Conservation (phyloP, 1,140 invertebrate species). For the Chironomus tepperi region DNA sequence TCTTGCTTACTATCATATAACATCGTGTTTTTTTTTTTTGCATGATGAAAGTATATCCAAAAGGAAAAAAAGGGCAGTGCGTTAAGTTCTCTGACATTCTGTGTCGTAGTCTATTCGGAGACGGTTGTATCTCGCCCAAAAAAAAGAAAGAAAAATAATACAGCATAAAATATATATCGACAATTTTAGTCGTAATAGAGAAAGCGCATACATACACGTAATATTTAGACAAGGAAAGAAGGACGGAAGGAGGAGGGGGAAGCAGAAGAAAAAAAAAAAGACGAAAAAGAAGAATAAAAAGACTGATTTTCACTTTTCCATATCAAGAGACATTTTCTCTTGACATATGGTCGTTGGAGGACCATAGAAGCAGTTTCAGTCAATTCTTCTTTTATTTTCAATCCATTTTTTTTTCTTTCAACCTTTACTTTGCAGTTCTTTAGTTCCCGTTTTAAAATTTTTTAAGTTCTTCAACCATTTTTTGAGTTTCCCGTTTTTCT, state of each 20-base stretch:
- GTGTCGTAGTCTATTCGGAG: conserved; percentile 16
- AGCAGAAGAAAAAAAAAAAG: too few relatives aligned
- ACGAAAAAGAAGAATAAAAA: neutral
- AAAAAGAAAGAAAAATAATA: too few relatives aligned
- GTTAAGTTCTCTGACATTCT: conserved; percentile 5
- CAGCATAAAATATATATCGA: too few relatives aligned
- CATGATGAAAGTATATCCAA: neutral
- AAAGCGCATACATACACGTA: too few relatives aligned
- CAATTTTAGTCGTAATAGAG: too few relatives aligned
- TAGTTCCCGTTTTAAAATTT: conserved; percentile 17
- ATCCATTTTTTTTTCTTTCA: neutral
- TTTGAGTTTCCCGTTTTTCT: conserved; percentile 21
- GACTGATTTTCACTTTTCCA: neutral
- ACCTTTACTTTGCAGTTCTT: conserved; percentile 17
- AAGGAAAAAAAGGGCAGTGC: conserved; percentile 4
- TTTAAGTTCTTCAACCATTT: conserved; percentile 18
- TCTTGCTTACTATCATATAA: neutral
- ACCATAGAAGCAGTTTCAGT: conserved; percentile 6
- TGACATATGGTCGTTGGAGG: conserved; percentile 7
- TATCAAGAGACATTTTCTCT: conserved; percentile 7
- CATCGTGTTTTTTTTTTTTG: too few relatives aligned
- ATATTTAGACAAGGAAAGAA: too few relatives aligned
- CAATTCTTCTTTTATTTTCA: neutral
- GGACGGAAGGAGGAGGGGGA: too few relatives aligned
- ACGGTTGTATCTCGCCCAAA: conserved; percentile 1